These are phyloP conservation scores for Steinernema feltiae DNA, from an alignment of 1,140 invertebrate genomes.

Conservation along the genomic window DNA sequence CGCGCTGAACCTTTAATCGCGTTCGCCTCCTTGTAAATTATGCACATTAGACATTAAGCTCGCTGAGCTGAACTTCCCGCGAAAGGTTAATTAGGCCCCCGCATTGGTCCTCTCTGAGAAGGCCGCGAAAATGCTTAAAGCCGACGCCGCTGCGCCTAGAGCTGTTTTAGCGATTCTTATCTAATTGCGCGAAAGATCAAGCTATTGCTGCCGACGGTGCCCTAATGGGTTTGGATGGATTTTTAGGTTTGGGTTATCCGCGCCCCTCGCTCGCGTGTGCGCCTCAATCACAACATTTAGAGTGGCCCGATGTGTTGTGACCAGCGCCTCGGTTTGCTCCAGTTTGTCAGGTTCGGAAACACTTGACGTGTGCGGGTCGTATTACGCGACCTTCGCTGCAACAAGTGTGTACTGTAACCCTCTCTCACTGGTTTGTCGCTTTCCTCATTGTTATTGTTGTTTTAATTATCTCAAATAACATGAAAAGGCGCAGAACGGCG, in stretches of 20 bases:
- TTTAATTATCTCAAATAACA: not conserved
- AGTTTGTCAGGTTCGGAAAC: not conserved
- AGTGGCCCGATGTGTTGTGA: not conserved
- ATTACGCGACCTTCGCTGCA: not conserved
- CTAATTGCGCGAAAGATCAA: constrained; percentile 15
- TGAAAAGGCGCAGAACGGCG: too few species aligned
- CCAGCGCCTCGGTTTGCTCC: not conserved
- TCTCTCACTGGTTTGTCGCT: not conserved
- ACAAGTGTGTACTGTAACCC: not conserved
- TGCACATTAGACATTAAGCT: constrained; percentile 8
- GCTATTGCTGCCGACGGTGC: not conserved
- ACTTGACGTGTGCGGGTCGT: not conserved
- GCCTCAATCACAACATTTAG: not conserved
- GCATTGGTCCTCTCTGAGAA: not conserved
- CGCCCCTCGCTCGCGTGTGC: not conserved
- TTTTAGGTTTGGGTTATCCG: constrained; percentile 7
- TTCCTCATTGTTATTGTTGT: not conserved
- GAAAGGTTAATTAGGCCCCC: not conserved
- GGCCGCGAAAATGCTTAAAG: not conserved
- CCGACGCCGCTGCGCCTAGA: not conserved
- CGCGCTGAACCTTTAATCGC: not conserved
- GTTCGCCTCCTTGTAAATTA: not conserved
- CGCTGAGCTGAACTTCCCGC: constrained; percentile 4
- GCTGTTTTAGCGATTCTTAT: not conserved
- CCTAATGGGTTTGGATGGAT: not conserved